Evolutionary conservation across 2,888 invertebrate genomes (phyloP), one percentile per base, ranked within the genome.

Genomic region (Acrobeloides nanus): DNA sequence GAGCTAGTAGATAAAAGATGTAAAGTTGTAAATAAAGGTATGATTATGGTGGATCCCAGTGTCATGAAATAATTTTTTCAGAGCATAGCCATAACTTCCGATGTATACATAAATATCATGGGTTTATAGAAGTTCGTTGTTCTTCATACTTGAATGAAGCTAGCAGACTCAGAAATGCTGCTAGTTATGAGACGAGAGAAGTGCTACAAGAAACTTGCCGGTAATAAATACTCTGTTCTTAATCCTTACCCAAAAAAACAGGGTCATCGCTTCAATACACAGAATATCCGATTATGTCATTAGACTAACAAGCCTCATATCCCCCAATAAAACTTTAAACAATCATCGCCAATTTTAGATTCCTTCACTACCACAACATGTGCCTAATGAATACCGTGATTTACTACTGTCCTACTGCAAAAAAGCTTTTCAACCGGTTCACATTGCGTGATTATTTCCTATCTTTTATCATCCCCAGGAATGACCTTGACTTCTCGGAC

Each of bases 401-500:
- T 35, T 34, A 33, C 27, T 53, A 62, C 33, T 58, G 61, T 27
- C 55, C 53, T 20, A 21, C 40, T 15, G 51, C 51, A 4, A 43
- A 44, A 15, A 37, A 41, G 18, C 45, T 55, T 23, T 62, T 53
- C 41, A 62, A 59, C 48, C 42, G 51, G 10, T 53, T 55, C 12
- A 55, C 61, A 1, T 39, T 59, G 17, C 44, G 61, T 18, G 59
- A 59, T 31, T 48, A 59, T 43, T 59, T 59, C 46, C 53, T 59
- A 20, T 59, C 59, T 1, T 62, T 53, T 48, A 48, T 59, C 33
- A 32, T 59, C 10, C 49, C 60, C 10, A 25, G 43, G 20, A 25
- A 51, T 15, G 57, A 57, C 43, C 29, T 44, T 15, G 29, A 51
- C 17, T 61, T 57, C 29, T 45, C 58, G 12, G 57, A 57, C 38